phyloP scores from a whole-genome alignment of 1,140 invertebrate species.

The Colletes latitarsis region DNA sequence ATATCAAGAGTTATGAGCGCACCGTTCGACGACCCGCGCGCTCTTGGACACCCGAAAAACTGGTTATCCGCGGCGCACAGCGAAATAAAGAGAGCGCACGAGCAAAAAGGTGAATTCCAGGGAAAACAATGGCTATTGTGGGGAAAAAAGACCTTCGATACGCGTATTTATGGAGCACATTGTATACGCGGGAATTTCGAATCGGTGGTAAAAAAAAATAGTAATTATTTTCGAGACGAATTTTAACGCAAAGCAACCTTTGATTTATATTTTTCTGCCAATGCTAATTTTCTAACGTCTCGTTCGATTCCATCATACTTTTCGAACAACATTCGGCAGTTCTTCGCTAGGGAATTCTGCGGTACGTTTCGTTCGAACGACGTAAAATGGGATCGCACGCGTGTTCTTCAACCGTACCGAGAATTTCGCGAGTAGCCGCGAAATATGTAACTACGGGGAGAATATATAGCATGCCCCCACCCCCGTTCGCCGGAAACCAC shows the following conservation, averaged over 20 bases:
- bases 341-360: background rate
- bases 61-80: constrained; percentile 56
- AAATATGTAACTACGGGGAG: constrained; percentile 47
- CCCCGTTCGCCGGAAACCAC: constrained; percentile 31
- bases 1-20: constrained; percentile 75
- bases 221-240: no score
- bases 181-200: constrained; percentile 31
- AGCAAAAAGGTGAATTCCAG: constrained; percentile 57
- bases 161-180: constrained; percentile 37
- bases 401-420: background rate
- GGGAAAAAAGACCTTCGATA: constrained; percentile 67
- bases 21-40: constrained; percentile 76
- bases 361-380: constrained; percentile 4
- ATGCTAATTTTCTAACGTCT: no score
- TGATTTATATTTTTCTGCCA: no score
- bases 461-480: constrained; percentile 50
- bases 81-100: constrained; percentile 66
- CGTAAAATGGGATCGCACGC: no score
- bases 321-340: no score
- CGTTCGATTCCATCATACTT: no score
- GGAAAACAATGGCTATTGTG: constrained; percentile 43
- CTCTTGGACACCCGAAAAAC: constrained; percentile 36
- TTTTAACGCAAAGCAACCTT: no score
- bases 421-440: constrained; percentile 43
- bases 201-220: background rate